phyloP scores from a whole-genome alignment of 2,797 vertebrate genomes.

The Poecilia gillii region DNA sequence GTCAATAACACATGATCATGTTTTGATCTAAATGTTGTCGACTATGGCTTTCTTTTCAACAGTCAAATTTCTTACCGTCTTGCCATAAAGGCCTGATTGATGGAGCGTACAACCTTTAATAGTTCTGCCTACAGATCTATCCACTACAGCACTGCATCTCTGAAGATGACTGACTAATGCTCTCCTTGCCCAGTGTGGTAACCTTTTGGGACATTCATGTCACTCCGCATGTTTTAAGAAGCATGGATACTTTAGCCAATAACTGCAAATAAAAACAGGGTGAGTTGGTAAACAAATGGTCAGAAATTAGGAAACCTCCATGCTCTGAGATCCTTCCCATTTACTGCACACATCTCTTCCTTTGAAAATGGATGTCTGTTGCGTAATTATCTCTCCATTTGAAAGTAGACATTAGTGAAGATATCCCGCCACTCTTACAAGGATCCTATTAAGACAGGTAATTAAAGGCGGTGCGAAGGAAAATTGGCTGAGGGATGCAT shows the following conservation, averaged over 20 bases:
- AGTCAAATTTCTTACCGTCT: too few relatives aligned
- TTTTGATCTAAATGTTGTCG: not conserved
- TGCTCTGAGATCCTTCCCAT: not conserved
- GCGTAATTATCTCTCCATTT: conserved; percentile 67
- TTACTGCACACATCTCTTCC: conserved; percentile 21
- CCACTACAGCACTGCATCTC: too few relatives aligned
- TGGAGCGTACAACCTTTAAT: too few relatives aligned
- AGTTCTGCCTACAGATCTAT: too few relatives aligned
- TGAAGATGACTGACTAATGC: too few relatives aligned
- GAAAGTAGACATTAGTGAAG: conserved; percentile 72
- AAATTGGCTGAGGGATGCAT: conserved; percentile 64
- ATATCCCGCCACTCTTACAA: conserved; percentile 65
- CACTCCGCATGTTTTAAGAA: not conserved
- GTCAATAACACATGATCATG: not conserved
- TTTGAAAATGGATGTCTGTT: conserved; percentile 52
- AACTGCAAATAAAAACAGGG: conserved; percentile 47
- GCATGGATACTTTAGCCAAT: not conserved
- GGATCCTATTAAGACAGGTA: conserved; percentile 77
- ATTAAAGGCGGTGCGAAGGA: conserved; percentile 66
- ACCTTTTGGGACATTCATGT: too few relatives aligned
- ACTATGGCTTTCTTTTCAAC: too few relatives aligned
- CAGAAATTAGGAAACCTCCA: conserved; percentile 3
- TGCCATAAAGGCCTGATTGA: too few relatives aligned
- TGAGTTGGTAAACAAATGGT: conserved; percentile 51
- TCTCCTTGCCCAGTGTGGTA: too few relatives aligned